Percentiles rank a stretch among this genome's conserved stretches.
phyloP scores from a whole-genome alignment of 1,140 invertebrate species.

The Achatina immaculata region DNA sequence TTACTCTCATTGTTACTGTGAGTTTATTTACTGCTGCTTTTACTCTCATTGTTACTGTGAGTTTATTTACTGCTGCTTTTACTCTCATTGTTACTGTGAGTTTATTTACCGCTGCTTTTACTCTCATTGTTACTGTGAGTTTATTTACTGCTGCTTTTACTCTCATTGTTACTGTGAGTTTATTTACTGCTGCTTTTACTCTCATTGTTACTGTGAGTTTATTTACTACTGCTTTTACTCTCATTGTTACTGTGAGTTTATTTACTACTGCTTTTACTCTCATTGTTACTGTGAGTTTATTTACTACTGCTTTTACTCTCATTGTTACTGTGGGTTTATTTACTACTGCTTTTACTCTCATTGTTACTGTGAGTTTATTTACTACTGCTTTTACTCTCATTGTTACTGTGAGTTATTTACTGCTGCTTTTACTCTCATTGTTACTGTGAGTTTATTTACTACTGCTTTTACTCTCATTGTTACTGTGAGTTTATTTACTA shows the following conservation, averaged over 20 bases:
- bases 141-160: too few species aligned
- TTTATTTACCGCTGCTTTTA: too few species aligned
- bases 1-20: too few species aligned
- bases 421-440: not conserved
- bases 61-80: not conserved
- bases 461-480: not conserved
- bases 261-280: not conserved
- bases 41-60: too few species aligned
- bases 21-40: too few species aligned
- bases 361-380: not conserved
- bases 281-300: not conserved
- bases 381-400: not conserved
- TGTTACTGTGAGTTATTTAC: not conserved
- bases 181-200: too few species aligned
- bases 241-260: not conserved
- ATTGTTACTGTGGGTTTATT: not conserved
- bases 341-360: not conserved
- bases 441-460: not conserved
- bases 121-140: too few species aligned
- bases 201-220: too few species aligned
- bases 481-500: not conserved
- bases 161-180: too few species aligned
- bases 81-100: not conserved
- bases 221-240: not conserved
- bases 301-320: not conserved